A percentile compares a stretch with the other conserved stretches of the same genome.
Evolutionary conservation across 2,888 invertebrate species (phyloP).

Genomic region (Megastigmus dorsalis): DNA sequence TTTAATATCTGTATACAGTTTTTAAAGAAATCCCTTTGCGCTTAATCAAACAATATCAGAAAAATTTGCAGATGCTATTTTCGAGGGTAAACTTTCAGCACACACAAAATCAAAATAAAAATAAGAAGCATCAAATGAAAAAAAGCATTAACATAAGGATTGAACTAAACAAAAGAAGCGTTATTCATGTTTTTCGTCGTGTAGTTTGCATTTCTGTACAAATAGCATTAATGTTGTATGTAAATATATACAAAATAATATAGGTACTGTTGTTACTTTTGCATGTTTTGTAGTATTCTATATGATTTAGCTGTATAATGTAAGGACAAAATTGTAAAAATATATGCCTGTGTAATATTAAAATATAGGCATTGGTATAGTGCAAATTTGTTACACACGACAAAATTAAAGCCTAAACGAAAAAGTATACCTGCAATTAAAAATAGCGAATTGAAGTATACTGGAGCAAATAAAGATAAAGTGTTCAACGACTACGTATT

Average conservation of each 20-base stretch:
- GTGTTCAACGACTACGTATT: slow-evolving; percentile 57
- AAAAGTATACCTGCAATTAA: slow-evolving; percentile 55
- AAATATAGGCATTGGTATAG: slow-evolving; percentile 33
- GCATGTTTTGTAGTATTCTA: slow-evolving; percentile 1
- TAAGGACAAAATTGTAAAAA: slow-evolving; percentile 27
- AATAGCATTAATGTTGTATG: slow-evolving; percentile 8
- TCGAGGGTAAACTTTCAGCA: slow-evolving; percentile 41
- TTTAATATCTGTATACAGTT: neutral
- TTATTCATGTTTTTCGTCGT: slow-evolving; percentile 52
- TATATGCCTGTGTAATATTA: slow-evolving; percentile 30
- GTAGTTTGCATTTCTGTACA: slow-evolving; percentile 46
- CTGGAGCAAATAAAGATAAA: slow-evolving; percentile 56
- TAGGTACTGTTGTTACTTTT: slow-evolving; percentile 29
- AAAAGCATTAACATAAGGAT: slow-evolving; percentile 50
- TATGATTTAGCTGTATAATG: slow-evolving; percentile 6
- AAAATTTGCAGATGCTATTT: slow-evolving; percentile 28
- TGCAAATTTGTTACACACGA: slow-evolving; percentile 56
- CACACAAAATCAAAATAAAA: slow-evolving; percentile 48
- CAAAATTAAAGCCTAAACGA: slow-evolving; percentile 54
- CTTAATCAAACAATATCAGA: slow-evolving; percentile 7
- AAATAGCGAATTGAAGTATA: slow-evolving; percentile 55
- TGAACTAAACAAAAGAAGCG: slow-evolving; percentile 51
- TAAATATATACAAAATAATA: no score
- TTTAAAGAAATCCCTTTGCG: neutral
- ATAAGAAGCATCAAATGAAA: slow-evolving; percentile 52